These are phyloP conservation scores for Pinna nobilis DNA, from an alignment of 1,140 invertebrate species.

Conservation along the genomic window DNA sequence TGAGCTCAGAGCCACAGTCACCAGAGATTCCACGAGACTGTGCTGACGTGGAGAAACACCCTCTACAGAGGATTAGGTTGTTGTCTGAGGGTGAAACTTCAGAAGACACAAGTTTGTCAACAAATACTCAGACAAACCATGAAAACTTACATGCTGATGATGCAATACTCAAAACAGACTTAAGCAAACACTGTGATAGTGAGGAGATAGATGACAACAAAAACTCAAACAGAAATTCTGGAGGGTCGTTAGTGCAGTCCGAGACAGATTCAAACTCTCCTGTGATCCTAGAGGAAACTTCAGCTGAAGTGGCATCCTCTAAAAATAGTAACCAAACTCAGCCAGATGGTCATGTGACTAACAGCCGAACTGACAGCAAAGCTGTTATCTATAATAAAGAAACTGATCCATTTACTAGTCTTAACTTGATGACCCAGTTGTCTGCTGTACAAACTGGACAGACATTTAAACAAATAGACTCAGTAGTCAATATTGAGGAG, in stretches of 20 bases:
- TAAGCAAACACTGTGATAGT: too few relatives aligned
- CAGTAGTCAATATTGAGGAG: constrained; percentile 55
- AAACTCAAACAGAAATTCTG: neutral
- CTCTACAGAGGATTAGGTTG: neutral
- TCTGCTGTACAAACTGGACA: constrained; percentile 57
- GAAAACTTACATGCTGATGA: neutral
- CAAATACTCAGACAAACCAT: neutral
- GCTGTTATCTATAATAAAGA: too few relatives aligned
- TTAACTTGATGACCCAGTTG: constrained; percentile 54
- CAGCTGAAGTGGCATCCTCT: too few relatives aligned
- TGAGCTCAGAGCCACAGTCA: constrained; percentile 51
- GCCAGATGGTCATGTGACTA: too few relatives aligned
- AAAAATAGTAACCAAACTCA: neutral
- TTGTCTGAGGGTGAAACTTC: too few relatives aligned
- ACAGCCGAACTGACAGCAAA: too few relatives aligned
- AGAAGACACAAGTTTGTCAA: neutral
- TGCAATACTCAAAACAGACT: too few relatives aligned
- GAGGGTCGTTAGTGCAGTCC: too few relatives aligned
- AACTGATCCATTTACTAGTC: constrained; percentile 43
- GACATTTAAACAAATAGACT: constrained; percentile 43
- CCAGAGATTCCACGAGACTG: constrained; percentile 51
- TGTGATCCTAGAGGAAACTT: too few relatives aligned
- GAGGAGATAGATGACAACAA: too few relatives aligned
- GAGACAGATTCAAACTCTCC: too few relatives aligned
- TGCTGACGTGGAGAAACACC: neutral